Base-by-base conservation (phyloP, 2,888 invertebrate species). In the Thera obeliscata region DNA sequence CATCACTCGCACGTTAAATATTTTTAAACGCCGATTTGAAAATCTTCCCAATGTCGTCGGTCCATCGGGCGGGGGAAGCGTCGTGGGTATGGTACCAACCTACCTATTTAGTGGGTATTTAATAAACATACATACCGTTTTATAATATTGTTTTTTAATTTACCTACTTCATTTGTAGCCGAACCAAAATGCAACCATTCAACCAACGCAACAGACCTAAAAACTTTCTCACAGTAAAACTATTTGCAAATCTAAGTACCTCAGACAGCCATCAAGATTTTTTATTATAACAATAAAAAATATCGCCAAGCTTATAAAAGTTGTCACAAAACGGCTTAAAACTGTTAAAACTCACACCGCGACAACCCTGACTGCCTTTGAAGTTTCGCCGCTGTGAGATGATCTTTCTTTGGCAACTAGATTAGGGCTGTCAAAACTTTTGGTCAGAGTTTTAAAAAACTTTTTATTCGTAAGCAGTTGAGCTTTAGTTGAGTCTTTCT, bases 371-470 rank as follows among this genome's bases (percentile, higher is more conserved):
- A 75, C 67, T 68, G 69, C 66, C 82, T 87, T 85, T 87, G 87
- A 87, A 84, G 83, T 86, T 83, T 73, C 79, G 81, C 86, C 85
- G 81, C 46, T 75, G 72, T 74, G 74, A 82, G 84, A 85, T 87
- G 78, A 86, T 82, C 82, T 66, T 56, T 64, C 62, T 70, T 70
- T 62, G 43, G 46, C 56, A 70, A 76, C 72, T 78, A 78, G 79
- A 78, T 82, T 80, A 81, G 79, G 82, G 82, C 67, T 82, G 75
- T 5, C 75, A 64, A 67, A 58, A 7, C 4, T 11, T 56, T 7
- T 1, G 41, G 12, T 12, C 6, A 56, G 8, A 56, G 38, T 61
- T 57, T 60, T 12, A 33, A 46, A 9, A 35, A 41, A 61, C 8
- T 63, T 71, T 62, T 58, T 56, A 38, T 54, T 52, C 12, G 41